Base-by-base conservation (phyloP, 2,113 vertebrate species). In the Calonectris borealis region DNA sequence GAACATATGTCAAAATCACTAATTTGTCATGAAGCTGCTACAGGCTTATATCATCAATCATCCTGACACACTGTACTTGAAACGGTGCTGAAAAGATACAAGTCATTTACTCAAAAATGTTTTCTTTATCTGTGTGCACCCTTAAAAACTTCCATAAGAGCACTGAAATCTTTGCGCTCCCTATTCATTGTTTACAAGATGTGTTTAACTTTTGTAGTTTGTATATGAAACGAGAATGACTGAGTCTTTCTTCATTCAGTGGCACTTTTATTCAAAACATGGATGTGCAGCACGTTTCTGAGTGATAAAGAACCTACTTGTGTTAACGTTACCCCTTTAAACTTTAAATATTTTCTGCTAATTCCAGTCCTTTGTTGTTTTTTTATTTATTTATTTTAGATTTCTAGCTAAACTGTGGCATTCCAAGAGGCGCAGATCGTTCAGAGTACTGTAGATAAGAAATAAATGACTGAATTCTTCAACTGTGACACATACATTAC, bases 51-150 rank as follows among this genome's bases (percentile, higher is more conserved):
- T 60, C 94, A 96, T 97, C 95, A 90, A 97, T 97, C 96, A 95
- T 77, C 81, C 40, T 73, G 96, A 80, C 94, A 54, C 65, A 5
- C 86, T 46, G 32, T 49, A 32, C 83, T 93, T 61, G 86, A 94
- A 94, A 75, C 13, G 60, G 93, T 86, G 91, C 94, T 93, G 92
- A 89, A 95, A 97, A 93, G 97, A 93, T 85, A 88, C 94, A 95
- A 96, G 83, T 80, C 93, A 87, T 95, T 95, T 70, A 80, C 93
- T 94, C 84, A 48, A 72, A 82, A 91, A 94, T 75, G 86, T 95
- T 94, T 96, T 75, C 76, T 81, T 96, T 95, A 93, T 95, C 94
- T 92, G 57, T 58, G 64, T n/a, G 76, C 65, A 55, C 76, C 83
- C 91, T 76, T 73, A 87, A 66, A 93, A 82, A 58, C 94, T 81